Percentiles rank a stretch among this genome's conserved stretches.
Evolutionary conservation across 2,888 invertebrate species (phyloP).

Genomic region (Mythimna pallens): DNA sequence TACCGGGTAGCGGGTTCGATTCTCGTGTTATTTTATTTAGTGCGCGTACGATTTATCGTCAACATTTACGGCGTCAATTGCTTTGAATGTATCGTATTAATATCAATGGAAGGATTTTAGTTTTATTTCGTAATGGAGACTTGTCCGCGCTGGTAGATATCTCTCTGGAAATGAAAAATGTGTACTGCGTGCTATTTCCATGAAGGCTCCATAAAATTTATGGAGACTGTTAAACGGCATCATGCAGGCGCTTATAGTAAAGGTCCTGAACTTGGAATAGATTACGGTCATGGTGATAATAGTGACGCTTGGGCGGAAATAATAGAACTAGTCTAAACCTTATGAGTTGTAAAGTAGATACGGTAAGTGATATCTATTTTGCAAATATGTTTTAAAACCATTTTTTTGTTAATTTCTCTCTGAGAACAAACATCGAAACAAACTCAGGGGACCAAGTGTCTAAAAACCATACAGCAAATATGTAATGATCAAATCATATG

Average conservation of each 20-base stretch:
- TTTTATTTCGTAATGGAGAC: conserved; percentile 64
- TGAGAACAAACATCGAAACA: no score
- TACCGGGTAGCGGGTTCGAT: conserved; percentile 79
- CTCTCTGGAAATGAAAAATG: conserved; percentile 39
- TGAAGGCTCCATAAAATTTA: conserved; percentile 15
- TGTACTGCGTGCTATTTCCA: conserved; percentile 15
- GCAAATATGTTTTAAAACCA: no score
- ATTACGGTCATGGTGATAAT: neutral
- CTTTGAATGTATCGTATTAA: conserved; percentile 76
- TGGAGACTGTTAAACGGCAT: conserved; percentile 7
- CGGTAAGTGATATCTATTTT: neutral
- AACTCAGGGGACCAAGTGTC: no score
- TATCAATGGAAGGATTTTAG: conserved; percentile 64
- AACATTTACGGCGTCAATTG: conserved; percentile 74
- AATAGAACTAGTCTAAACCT: neutral
- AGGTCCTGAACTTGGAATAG: neutral
- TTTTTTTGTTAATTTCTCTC: no score
- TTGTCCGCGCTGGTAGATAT: conserved; percentile 34
- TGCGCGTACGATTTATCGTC: conserved; percentile 75
- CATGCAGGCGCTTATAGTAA: neutral
- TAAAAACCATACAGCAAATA: no score
- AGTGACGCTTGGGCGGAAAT: conserved; percentile 13
- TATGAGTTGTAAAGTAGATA: neutral
- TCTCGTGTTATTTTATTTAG: conserved; percentile 70
- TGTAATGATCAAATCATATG: no score